phyloP scores from a whole-genome alignment of 2,888 invertebrate genomes.

The Mesoligia furuncula region DNA sequence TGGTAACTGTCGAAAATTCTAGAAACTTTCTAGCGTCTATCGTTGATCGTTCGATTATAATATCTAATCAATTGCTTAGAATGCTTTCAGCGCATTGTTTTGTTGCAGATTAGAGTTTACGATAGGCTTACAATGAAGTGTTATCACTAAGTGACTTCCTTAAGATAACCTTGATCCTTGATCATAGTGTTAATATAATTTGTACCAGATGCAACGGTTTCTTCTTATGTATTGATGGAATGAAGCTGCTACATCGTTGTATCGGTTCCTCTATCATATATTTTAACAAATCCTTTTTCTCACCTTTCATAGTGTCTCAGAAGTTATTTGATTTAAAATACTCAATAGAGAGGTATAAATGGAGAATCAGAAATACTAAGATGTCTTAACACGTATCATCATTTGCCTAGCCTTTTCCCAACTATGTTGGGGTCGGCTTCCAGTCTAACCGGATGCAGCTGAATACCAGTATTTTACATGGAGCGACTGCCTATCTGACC shows the following conservation, averaged over 20 bases:
- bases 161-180: conserved; percentile 30
- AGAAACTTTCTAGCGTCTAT: conserved; percentile 23
- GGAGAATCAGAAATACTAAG: not conserved
- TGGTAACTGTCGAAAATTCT: conserved; percentile 17
- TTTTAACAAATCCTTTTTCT: not conserved
- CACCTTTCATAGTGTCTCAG: not conserved
- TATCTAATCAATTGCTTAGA: conserved; percentile 49
- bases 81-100: conserved; percentile 13
- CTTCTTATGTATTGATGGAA: not conserved
- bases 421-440: too few relatives aligned
- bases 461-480: too few relatives aligned
- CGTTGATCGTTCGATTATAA: conserved; percentile 26
- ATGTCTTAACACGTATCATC: not conserved
- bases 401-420: too few relatives aligned
- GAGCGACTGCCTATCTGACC: too few relatives aligned
- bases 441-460: too few relatives aligned
- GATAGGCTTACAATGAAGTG: conserved; percentile 20
- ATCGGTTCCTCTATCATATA: not conserved
- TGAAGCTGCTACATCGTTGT: not conserved
- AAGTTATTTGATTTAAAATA: not conserved
- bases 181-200: not conserved
- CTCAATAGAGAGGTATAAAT: not conserved
- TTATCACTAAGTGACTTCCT: conserved; percentile 22
- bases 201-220: not conserved
- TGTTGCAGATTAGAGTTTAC: conserved; percentile 30